These are phyloP conservation scores for Acleris holmiana DNA, from an alignment of 2,888 invertebrate genomes.

Conservation along the genomic window DNA sequence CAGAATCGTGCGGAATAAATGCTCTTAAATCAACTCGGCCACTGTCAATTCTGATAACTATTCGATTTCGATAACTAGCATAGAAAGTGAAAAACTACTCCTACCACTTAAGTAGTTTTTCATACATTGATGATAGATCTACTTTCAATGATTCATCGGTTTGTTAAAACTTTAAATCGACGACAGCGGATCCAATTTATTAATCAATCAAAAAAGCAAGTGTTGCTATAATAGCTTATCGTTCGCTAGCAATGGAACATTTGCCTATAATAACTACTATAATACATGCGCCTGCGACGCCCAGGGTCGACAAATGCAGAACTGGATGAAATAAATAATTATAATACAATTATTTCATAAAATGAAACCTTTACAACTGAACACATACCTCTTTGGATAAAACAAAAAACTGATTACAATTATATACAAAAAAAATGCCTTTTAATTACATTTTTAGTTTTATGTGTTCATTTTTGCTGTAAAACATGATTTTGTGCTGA, in stretches of 20 bases:
- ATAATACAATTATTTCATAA: constrained; percentile 62
- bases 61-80: too few species aligned
- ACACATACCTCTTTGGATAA: constrained; percentile 81
- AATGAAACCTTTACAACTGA: constrained; percentile 68
- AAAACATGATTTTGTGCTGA: constrained; percentile 28
- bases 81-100: too few species aligned
- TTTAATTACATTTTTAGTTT: constrained; percentile 19
- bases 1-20: too few species aligned
- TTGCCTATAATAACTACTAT: constrained; percentile 14
- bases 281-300: constrained; percentile 27
- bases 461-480: constrained; percentile 47
- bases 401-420: constrained; percentile 60
- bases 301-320: constrained; percentile 67
- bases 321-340: constrained; percentile 79
- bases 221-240: background rate
- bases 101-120: too few species aligned
- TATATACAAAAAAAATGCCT: constrained; percentile 55
- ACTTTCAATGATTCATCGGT: too few species aligned
- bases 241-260: constrained; percentile 4
- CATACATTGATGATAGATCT: too few species aligned
- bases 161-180: too few species aligned
- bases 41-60: too few species aligned
- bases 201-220: background rate
- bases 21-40: too few species aligned
- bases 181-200: too few species aligned